phyloP scores from a whole-genome alignment of 1,140 invertebrate species.

The Trachymyrmex septentrionalis region DNA sequence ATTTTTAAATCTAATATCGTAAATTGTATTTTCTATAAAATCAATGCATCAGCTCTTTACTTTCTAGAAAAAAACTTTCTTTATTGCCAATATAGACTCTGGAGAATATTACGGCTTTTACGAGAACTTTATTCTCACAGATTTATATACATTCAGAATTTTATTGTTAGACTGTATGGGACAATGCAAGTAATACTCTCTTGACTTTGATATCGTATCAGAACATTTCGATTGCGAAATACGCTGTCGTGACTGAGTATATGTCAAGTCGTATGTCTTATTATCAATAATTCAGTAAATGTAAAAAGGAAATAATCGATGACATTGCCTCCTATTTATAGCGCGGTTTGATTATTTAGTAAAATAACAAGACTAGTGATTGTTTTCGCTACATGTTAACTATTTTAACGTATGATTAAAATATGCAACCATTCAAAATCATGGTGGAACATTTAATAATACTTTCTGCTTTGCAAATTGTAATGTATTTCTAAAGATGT shows the following conservation, averaged over 20 bases:
- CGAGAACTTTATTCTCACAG: not conserved
- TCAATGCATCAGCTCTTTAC: not conserved
- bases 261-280: not conserved
- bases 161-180: not conserved
- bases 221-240: conserved; percentile 10
- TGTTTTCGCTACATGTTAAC: conserved; percentile 6
- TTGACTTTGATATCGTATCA: not conserved
- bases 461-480: not conserved
- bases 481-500: conserved; percentile 34
- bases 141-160: conserved; percentile 2
- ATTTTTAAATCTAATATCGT: not conserved
- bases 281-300: conserved; percentile 23
- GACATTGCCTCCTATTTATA: conserved; percentile 26
- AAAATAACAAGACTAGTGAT: not conserved
- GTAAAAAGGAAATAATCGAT: conserved; percentile 11
- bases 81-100: not conserved
- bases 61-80: not conserved
- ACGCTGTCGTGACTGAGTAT: not conserved
- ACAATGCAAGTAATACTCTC: conserved; percentile 12
- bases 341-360: not conserved
- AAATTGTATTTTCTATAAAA: conserved; percentile 12
- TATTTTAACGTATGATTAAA: not conserved
- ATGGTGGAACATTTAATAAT: conserved; percentile 15
- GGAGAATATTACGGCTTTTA: not conserved
- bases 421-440: not conserved